Base-by-base conservation (phyloP, 2,888 invertebrate genomes). In the Apocheima hispidaria region DNA sequence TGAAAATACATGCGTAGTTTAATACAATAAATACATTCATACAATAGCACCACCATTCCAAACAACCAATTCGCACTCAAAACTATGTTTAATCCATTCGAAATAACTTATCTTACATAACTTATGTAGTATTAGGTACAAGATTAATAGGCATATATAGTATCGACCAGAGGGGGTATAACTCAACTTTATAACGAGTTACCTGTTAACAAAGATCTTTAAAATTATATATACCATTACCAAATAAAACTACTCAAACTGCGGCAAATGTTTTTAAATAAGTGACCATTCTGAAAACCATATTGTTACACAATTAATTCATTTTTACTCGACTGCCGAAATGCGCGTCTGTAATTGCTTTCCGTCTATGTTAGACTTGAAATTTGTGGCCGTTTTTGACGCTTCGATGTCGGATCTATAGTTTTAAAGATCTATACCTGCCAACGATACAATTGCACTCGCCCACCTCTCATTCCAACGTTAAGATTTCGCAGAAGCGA, bases 1-100 rank as follows among this genome's bases (percentile, higher is more conserved):
- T 69, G 69, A 72, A 71, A 49, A 36, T 63, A 66, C 53, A 63
- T 64, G 63, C 66, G 66, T 75, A 56, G 30, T 40, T 46, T 52
- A 40, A 41, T 62, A 52, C 38, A 44, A 60, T 54, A 54, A 74
- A 77, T 79, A 80, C 78, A 80, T 79, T 77, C 81, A 81, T 82
- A 83, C 82, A 77, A 84, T 90, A 90, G 90, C 90, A 90, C 90
- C 90, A 89, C 88, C 86, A 79, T 84, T 86, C 82, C 77, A 79
- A 80, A 84, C 84, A 84, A 86, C 84, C 79, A 73, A 78, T 73
- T 77, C 75, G 72, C 73, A 70, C 63, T 68, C 71, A 70, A 69
- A 60, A 68, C 71, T 65, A 72, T 62, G 62, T 59, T 54, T 59
- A 70, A 71, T 67, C 65, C 58, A 62, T 65, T 66, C 71, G 55